Conservation (phyloP, 2,797 vertebrate species). For the Bradypodion ventrale region DNA sequence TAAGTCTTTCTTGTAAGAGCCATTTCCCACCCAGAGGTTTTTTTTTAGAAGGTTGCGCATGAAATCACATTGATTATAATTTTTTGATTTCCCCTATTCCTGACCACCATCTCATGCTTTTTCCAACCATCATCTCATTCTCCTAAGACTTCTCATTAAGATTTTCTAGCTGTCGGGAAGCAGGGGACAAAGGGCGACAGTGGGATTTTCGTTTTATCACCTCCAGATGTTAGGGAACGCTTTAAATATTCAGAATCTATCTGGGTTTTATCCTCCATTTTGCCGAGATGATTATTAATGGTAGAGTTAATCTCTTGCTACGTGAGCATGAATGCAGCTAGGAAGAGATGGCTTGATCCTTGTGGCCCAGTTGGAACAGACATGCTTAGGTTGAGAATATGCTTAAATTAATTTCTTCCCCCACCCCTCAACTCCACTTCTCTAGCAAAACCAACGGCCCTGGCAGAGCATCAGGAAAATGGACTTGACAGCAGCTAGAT, state of each 20-base stretch:
- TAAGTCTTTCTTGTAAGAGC: not conserved
- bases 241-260: slow-evolving; percentile 15
- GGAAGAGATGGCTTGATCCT: not conserved
- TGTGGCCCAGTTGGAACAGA: slow-evolving; percentile 2
- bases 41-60: not conserved
- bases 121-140: not conserved
- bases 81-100: not conserved
- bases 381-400: not conserved
- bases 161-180: not conserved
- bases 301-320: slow-evolving; percentile 9
- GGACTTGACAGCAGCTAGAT: too few relatives aligned
- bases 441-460: not conserved
- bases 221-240: not conserved
- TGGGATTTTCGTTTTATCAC: slow-evolving; percentile 18
- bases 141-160: not conserved
- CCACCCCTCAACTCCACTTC: not conserved
- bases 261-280: slow-evolving; percentile 7
- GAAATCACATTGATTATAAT: not conserved
- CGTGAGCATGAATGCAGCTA: not conserved
- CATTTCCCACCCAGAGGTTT: not conserved
- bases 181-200: not conserved
- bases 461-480: not conserved
- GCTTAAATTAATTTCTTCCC: not conserved
- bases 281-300: not conserved
- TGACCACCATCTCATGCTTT: not conserved